Base-by-base conservation (phyloP, 2,797 vertebrate genomes). In the Phaenicophaeus curvirostris region DNA sequence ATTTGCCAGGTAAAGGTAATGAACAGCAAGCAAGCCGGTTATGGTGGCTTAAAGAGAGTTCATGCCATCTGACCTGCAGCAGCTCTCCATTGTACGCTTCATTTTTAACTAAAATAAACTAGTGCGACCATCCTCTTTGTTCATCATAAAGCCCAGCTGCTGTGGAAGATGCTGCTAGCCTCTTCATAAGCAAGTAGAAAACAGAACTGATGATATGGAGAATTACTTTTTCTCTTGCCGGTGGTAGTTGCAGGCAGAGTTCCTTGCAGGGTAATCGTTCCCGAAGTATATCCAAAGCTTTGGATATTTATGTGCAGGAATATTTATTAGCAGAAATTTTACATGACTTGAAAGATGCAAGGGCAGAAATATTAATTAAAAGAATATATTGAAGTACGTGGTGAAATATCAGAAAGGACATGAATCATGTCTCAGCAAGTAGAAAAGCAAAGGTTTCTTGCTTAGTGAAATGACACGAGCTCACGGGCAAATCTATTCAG, bases 401-500 rank as follows among this genome's bases (percentile, higher is more conserved):
- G 41, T 63, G 28, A 92, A 72, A 83, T 93, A 87, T 54, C 42
- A 31, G 20, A 23, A 44, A 65, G 15, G 74, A 53, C n/a, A 48
- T 8, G 11, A 12, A 2, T 54, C 61, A 37, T 13, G 27, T 87
- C 53, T 94, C 57, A 58, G 37, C 57, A 58, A 58, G 62, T 6
- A 85, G 72, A 82, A 89, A 79, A 77, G 37, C 50, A 24, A 80
- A 77, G 20, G 4, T 65, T 95, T 72, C 57, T 87, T 83, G 54
- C n/a, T 50, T 80, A 58, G 65, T 62, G 24, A 85, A 93, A 85
- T 74, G 16, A 65, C 89, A 83, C 1, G 2, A 92, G 68, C 81
- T 95, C 81, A 83, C 83, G 86, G 90, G 65, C 24, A 83, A 75
- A 68, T 85, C 41, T 85, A 9, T 51, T 80, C 76, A 85, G 74